Conservation (phyloP, 2,888 invertebrate genomes). For the Deroplatys truncata region DNA sequence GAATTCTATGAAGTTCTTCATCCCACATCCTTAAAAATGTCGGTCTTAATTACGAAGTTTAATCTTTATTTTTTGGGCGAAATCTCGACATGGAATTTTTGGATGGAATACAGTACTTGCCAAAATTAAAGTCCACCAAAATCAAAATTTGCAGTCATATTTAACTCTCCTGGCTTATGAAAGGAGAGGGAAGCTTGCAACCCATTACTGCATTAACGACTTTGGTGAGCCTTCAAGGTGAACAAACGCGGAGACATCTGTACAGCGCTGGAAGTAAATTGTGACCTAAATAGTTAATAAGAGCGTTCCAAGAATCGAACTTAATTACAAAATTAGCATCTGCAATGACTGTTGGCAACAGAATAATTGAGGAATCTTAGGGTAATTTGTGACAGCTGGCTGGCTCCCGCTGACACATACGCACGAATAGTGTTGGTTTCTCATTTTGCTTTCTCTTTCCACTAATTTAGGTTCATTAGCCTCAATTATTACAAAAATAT, state of each 20-base stretch:
- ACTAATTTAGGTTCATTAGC: too few relatives aligned
- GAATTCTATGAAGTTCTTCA: too few relatives aligned
- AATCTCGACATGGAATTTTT: too few relatives aligned
- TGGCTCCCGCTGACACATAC: background rate
- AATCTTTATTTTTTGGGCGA: too few relatives aligned
- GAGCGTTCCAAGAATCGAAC: background rate
- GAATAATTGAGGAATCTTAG: background rate
- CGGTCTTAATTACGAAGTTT: too few relatives aligned
- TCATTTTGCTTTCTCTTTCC: too few relatives aligned
- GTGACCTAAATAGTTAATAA: background rate
- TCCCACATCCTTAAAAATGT: too few relatives aligned
- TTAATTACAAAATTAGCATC: background rate
- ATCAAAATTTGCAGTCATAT: too few relatives aligned
- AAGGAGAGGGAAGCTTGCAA: background rate
- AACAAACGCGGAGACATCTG: background rate
- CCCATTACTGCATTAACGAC: background rate
- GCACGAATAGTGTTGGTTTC: background rate
- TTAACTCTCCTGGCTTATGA: too few relatives aligned
- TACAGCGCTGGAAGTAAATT: background rate
- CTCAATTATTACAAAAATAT: too few relatives aligned
- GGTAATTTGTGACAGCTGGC: background rate
- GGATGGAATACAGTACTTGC: too few relatives aligned
- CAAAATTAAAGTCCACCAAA: too few relatives aligned
- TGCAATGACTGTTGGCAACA: background rate
- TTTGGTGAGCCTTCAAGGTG: background rate